These are phyloP conservation scores for Pseudomyrmex flavicornis DNA, from an alignment of 1,140 invertebrate genomes.

Conservation along the genomic window DNA sequence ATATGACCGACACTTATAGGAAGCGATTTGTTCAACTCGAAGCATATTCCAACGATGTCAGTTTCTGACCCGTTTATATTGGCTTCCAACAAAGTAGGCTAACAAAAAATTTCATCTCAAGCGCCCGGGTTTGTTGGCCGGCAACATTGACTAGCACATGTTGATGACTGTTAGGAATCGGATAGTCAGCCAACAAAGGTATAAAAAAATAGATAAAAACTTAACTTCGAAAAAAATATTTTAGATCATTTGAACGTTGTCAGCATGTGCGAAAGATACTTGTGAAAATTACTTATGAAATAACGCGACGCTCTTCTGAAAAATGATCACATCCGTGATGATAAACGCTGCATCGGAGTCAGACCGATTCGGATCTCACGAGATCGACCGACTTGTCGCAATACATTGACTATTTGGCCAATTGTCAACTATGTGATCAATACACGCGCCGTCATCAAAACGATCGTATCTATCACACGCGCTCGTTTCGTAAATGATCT, in stretches of 20 bases:
- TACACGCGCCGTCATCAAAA: conserved; percentile 6
- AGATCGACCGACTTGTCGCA: background rate
- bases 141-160: conserved; percentile 18
- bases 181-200: background rate
- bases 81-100: conserved; percentile 30
- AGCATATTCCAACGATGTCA: conserved; percentile 3
- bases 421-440: conserved; percentile 46
- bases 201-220: background rate
- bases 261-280: background rate
- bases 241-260: background rate
- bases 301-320: too few species aligned
- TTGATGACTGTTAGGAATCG: conserved; percentile 31
- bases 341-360: conserved; percentile 1
- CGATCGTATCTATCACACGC: conserved; percentile 3
- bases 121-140: background rate
- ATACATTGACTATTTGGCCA: conserved; percentile 37
- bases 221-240: background rate
- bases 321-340: background rate
- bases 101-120: conserved; percentile 24
- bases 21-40: background rate
- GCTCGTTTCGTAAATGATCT: conserved; percentile 9
- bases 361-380: conserved; percentile 1
- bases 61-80: conserved; percentile 30
- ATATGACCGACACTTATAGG: background rate
- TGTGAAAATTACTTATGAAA: background rate